Conservation (phyloP, 2,888 invertebrate species). For the Boloria euphrosyne region DNA sequence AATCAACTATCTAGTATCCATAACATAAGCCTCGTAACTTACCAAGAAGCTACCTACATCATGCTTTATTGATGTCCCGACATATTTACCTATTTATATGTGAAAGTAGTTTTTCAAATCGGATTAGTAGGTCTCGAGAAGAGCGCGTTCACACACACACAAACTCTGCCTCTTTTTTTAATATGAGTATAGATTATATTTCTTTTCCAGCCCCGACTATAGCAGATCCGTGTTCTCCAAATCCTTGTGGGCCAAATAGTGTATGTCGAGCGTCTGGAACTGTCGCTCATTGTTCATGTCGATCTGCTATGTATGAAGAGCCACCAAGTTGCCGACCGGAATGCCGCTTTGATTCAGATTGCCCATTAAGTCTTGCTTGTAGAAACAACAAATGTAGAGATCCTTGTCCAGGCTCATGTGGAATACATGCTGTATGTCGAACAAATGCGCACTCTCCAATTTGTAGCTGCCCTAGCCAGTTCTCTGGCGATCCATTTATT, state of each 20-base stretch:
- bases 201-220: conserved; percentile 54
- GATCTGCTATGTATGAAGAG: conserved; percentile 85
- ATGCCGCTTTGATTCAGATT: conserved; percentile 87
- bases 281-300: conserved; percentile 87
- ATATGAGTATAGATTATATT: background rate
- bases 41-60: no score
- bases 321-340: conserved; percentile 90
- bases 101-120: no score
- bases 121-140: no score
- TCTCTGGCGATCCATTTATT: conserved; percentile 89
- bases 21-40: no score
- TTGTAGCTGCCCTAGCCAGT: conserved; percentile 86
- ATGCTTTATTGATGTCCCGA: no score
- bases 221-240: conserved; percentile 84
- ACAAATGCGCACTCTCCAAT: conserved; percentile 89
- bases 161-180: no score
- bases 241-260: conserved; percentile 88
- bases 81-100: no score
- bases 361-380: conserved; percentile 84
- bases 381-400: conserved; percentile 85
- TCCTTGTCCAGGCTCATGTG: conserved; percentile 90
- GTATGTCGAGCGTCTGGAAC: conserved; percentile 85
- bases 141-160: no score
- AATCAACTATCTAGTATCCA: no score
- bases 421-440: conserved; percentile 87